A percentile compares a stretch with the other conserved stretches of the same genome.
These are phyloP conservation scores for Sceliomorpha sp. DNA, from an alignment of 2,888 invertebrate genomes.

Conservation along the genomic window DNA sequence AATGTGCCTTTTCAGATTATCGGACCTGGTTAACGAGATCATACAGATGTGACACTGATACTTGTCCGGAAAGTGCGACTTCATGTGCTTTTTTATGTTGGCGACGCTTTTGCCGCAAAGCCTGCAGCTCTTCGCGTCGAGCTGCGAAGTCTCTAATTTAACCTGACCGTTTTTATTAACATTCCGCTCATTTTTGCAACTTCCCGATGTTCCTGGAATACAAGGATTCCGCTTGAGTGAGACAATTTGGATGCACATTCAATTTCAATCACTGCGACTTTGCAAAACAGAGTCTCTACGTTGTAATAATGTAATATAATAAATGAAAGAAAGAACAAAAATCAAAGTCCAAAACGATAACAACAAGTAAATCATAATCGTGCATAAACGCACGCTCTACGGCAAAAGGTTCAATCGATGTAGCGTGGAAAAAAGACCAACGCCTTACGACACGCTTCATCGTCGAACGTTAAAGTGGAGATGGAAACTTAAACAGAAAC, in stretches of 20 bases:
- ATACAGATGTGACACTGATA: slow-evolving; percentile 81
- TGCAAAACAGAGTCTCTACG: slow-evolving; percentile 53
- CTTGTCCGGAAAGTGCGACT: slow-evolving; percentile 79
- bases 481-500: slow-evolving; percentile 1
- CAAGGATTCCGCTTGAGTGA: slow-evolving; percentile 73
- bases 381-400: slow-evolving; percentile 68
- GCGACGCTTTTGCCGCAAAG: slow-evolving; percentile 80
- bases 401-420: slow-evolving; percentile 56
- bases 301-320: slow-evolving; percentile 34
- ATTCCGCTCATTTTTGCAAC: slow-evolving; percentile 76
- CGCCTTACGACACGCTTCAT: slow-evolving; percentile 34
- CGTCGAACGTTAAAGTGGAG: slow-evolving; percentile 11
- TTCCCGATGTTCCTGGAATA: slow-evolving; percentile 78
- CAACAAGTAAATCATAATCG: slow-evolving; percentile 32
- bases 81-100: slow-evolving; percentile 80
- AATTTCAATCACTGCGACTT: slow-evolving; percentile 53
- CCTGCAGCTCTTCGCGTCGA: slow-evolving; percentile 77
- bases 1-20: slow-evolving; percentile 82
- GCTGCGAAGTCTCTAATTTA: slow-evolving; percentile 73
- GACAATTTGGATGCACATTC: slow-evolving; percentile 44
- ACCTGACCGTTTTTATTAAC: slow-evolving; percentile 74
- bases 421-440: slow-evolving; percentile 21
- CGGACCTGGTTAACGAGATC: slow-evolving; percentile 81
- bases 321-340: slow-evolving; percentile 35
- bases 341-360: slow-evolving; percentile 22